Evolutionary conservation across 2,113 vertebrate genomes (phyloP).

Genomic region (Reinhardtius hippoglossoides): DNA sequence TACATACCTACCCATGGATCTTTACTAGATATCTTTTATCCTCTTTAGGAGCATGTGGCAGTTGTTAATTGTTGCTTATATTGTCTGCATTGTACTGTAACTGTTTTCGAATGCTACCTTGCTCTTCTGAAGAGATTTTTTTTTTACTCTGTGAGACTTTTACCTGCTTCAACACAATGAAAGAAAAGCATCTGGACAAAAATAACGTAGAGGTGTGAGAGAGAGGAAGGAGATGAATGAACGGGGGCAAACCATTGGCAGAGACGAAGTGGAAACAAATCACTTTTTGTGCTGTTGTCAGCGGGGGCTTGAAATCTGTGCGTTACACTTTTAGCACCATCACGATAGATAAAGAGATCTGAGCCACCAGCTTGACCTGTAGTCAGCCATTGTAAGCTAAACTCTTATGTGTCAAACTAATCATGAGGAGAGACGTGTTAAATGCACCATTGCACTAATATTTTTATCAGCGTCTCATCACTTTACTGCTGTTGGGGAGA

Average conservation of each 20-base stretch:
- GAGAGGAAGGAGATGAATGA: not conserved
- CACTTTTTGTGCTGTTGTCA: not conserved
- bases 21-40: not conserved
- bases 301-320: not conserved
- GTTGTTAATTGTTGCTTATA: not conserved
- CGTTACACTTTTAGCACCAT: not conserved
- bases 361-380: too few species aligned
- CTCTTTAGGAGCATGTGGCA: not conserved
- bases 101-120: not conserved
- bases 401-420: not conserved
- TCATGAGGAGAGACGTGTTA: not conserved
- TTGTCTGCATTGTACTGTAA: not conserved
- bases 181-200: not conserved
- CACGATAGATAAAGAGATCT: not conserved
- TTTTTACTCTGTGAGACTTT: not conserved
- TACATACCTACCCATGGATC: not conserved
- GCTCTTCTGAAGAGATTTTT: not conserved
- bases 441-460: not conserved
- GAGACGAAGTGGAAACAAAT: not conserved
- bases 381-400: not conserved
- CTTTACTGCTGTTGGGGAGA: not conserved
- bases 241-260: not conserved
- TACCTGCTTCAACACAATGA: not conserved
- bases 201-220: not conserved
- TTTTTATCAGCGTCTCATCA: not conserved